A percentile compares a stretch with the other conserved stretches of the same genome.
Evolutionary conservation across 2,113 vertebrate genomes (phyloP).

Genomic region (Planiliza haematocheilus): DNA sequence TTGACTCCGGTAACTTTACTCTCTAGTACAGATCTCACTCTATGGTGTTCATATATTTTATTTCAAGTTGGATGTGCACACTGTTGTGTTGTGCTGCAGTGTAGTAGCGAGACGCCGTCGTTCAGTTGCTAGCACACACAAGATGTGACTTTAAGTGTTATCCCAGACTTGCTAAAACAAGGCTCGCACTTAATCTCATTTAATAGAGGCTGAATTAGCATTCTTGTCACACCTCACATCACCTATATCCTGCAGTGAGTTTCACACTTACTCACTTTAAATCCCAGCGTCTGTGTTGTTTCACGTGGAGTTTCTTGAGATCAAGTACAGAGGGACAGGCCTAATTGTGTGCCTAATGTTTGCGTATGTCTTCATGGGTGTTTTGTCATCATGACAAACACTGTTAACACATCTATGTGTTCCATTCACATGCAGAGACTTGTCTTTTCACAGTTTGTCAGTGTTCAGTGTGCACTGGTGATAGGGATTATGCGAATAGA

Average conservation of each 20-base stretch:
- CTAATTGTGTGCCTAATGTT: constrained; percentile 21
- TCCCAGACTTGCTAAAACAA: not conserved
- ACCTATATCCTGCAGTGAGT: not conserved
- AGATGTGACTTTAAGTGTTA: no score
- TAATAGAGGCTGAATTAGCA: not conserved
- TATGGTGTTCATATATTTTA: no score
- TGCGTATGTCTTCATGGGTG: constrained; percentile 39
- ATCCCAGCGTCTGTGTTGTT: no score
- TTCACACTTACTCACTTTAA: constrained; percentile 23
- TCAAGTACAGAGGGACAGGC: not conserved
- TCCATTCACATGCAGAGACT: constrained; percentile 43
- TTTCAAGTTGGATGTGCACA: no score
- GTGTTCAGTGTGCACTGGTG: constrained; percentile 1
- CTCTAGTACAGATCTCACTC: no score
- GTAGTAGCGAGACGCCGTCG: no score
- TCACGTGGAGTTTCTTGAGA: constrained; percentile 6
- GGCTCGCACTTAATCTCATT: not conserved
- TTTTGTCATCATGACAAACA: constrained; percentile 55
- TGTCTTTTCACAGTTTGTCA: constrained; percentile 28
- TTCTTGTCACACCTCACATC: not conserved
- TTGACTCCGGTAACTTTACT: no score
- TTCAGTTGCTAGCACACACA: no score
- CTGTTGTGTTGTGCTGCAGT: no score
- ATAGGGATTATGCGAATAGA: constrained; percentile 26
- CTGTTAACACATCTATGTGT: constrained; percentile 42